Percentiles rank a stretch among this genome's conserved stretches.
Evolutionary conservation across 2,113 vertebrate species (phyloP).

Genomic region (Ovis aries): ARS-UI_Ramb_v3.0 NC_056073.1:17351501-17352000

Average conservation of each 20-base stretch:
- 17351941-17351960: background rate
- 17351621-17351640: background rate
- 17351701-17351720: background rate
- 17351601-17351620: background rate
- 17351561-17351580: background rate
- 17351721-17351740: background rate
- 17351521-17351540: background rate
- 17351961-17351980: background rate
- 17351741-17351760: background rate
- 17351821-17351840: fast-evolving
- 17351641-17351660: background rate
- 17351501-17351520: background rate
- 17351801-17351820: background rate
- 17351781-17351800: background rate
- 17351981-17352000: background rate
- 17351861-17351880: background rate
- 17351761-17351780: background rate
- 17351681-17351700: background rate
- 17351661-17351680: background rate
- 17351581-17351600: background rate
- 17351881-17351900: background rate
- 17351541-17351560: background rate
- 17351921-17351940: background rate
- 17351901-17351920: background rate
- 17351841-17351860: background rate